Conservation (phyloP, 2,113 vertebrate genomes). For the Cyprinus carpio region DNA sequence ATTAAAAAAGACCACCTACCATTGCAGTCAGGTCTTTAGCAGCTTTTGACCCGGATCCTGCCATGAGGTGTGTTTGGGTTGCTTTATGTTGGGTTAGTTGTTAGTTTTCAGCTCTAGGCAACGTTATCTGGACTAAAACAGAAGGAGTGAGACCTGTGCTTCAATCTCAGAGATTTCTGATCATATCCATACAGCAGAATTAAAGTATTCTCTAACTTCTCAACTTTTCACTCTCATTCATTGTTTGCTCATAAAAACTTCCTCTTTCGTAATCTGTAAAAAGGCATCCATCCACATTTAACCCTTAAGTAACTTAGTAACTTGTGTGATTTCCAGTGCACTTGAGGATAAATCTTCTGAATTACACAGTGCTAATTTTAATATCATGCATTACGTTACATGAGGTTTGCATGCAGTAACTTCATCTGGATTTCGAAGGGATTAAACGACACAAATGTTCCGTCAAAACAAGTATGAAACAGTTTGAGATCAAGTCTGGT, state of each 20-base stretch:
- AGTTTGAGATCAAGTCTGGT: neutral
- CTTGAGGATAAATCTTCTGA: neutral
- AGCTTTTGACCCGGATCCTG: conserved; percentile 60
- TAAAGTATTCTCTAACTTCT: neutral
- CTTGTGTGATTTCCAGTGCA: no score
- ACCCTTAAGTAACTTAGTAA: neutral
- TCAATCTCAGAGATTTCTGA: neutral
- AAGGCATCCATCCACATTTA: neutral
- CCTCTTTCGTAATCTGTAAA: neutral
- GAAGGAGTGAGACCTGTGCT: neutral
- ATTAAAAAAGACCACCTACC: conserved; percentile 55
- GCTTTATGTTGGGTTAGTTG: neutral
- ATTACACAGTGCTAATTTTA: neutral
- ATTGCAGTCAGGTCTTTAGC: conserved; percentile 63
- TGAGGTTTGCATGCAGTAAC: neutral
- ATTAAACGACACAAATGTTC: neutral
- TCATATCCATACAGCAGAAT: neutral
- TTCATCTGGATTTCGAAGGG: neutral
- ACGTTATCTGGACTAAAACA: neutral
- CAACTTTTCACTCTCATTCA: neutral
- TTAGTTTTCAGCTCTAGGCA: neutral
- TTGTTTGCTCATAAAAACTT: neutral
- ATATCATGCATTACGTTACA: neutral
- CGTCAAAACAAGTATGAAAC: neutral
- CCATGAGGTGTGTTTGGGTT: conserved; percentile 55